phyloP scores from a whole-genome alignment of 2,888 invertebrate species.

The Pardosa pseudoannulata region DNA sequence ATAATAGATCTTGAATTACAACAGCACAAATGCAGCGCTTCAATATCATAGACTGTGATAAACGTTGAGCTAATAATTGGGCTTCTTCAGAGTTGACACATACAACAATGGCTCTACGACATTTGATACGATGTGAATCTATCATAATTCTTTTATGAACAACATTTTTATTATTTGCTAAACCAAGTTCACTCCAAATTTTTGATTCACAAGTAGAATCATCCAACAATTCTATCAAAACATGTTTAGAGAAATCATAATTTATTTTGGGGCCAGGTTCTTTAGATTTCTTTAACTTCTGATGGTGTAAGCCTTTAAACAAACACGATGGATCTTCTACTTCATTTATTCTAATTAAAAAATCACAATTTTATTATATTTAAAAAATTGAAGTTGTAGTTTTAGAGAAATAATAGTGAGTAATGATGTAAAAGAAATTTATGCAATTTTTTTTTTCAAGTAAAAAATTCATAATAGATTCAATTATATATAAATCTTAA shows the following conservation, averaged over 20 bases:
- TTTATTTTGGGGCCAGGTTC: constrained; percentile 7
- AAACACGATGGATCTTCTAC: not conserved
- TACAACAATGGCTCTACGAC: constrained; percentile 57
- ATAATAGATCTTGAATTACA: constrained; percentile 46
- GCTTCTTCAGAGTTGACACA: constrained; percentile 28
- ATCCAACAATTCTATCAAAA: constrained; percentile 57
- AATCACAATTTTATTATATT: no score
- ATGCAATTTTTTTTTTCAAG: no score
- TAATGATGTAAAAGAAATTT: no score
- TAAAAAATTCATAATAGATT: no score
- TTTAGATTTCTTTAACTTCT: not conserved
- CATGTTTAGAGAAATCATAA: constrained; percentile 60
- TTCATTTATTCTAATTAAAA: not conserved
- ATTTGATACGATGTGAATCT: constrained; percentile 56
- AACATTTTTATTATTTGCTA: constrained; percentile 18
- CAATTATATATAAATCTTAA: no score
- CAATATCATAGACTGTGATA: constrained; percentile 29
- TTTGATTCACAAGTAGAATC: constrained; percentile 41
- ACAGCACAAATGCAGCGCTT: constrained; percentile 48
- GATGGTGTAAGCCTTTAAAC: not conserved
- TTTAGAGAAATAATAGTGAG: no score
- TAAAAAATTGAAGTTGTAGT: no score
- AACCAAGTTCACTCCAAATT: constrained; percentile 39
- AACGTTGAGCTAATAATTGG: constrained; percentile 8
- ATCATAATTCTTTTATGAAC: constrained; percentile 44